Base-by-base conservation (phyloP, 2,797 vertebrate species). In the Brotula barbata region DNA sequence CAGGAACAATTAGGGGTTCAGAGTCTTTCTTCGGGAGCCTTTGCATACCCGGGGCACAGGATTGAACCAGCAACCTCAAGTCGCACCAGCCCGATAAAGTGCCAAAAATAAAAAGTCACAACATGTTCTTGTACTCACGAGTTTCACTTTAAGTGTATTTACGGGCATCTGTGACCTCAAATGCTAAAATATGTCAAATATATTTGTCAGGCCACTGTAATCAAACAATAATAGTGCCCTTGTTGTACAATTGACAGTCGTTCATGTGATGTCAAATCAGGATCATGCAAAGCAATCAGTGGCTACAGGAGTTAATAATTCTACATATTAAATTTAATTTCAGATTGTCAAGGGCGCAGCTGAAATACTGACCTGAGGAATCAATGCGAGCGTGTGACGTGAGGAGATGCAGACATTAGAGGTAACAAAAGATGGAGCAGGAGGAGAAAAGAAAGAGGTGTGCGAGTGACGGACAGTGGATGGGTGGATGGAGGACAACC, bases 401-500 rank as follows among this genome's bases (percentile, higher is more conserved):
- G 75, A 43, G 56, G 54, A 77, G 61, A 50, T 13, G 43, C 50
- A 71, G 63, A 59, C 62, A 40, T n/a, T 33, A 64, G 81, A 74
- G 80, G 78, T 75, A 73, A 79, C 67, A 73, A 78, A 79, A 77
- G 81, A 78, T 41, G 75, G 64, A 79, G 75, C 34, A 3, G 64
- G 71, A 72, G 50, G 71, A 78, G 68, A 64, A 78, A 52, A 10
- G 63, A 65, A 70, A 53, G 77, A 85, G 84, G 83, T 82, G 82
- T 75, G 68, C 80, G 64, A 59, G 71, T 20, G 63, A 78, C 17
- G 70, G 61, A 28, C 25, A 28, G 25, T 56, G 68, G 61, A 74
- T 42, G 62, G 52, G 43, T 54, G 67, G 58, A 64, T 75, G 82
- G 67, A 75, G 62, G 78, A 81, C 17, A 36, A 67, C 70, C 15